Base-by-base conservation (phyloP, 2,888 invertebrate genomes). In the Ellobium chinense region DNA sequence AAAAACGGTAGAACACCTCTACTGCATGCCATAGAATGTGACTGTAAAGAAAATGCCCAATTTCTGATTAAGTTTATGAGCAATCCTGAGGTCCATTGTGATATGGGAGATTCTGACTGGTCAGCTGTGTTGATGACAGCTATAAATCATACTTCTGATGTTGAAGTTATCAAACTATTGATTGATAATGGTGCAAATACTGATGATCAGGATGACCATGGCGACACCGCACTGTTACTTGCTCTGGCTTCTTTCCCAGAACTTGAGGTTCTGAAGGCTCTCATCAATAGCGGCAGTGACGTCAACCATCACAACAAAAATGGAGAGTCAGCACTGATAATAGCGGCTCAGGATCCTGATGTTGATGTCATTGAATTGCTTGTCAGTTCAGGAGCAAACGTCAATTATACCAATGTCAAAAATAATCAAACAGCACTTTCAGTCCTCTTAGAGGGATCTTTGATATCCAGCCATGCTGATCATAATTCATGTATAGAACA, bases 251-350 rank as follows among this genome's bases (percentile, higher is more conserved):
- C 14, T 14, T 31, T 21, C 18, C 24, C 65, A 34, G 5, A 65
- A 1, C 4, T n/a, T 24, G 39, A 39, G 14, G 56, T 70, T 34
- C 29, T 70, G 31, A 56, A 2, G 56, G 1, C 21, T 56, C n/a
- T 70, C 31, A 62, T 73, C 3, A 27, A 34, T 2, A 62, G 60
- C 36, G 37, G 62, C 14, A 29, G 37, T 39, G 29, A 73, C 37
- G 39, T 73, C 3, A 73, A 73, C 39, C 46, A 58, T 27, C 24
- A 60, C 7, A 73, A 73, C 39, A 36, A 73, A 39, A 27, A 62
- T 37, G 73, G 62, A 0, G 1, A 37, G 1, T 39, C 73, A 24
- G 37, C 62, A 5, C 24, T 73, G 29, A 73, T 73, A 62, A 5
- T 73, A 4, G 73, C 7, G n/a, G 1, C 2, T n/a, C n/a, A n/a